Conservation (phyloP, 2,113 vertebrate species). For the Oxygymnocypris stewartii region DNA sequence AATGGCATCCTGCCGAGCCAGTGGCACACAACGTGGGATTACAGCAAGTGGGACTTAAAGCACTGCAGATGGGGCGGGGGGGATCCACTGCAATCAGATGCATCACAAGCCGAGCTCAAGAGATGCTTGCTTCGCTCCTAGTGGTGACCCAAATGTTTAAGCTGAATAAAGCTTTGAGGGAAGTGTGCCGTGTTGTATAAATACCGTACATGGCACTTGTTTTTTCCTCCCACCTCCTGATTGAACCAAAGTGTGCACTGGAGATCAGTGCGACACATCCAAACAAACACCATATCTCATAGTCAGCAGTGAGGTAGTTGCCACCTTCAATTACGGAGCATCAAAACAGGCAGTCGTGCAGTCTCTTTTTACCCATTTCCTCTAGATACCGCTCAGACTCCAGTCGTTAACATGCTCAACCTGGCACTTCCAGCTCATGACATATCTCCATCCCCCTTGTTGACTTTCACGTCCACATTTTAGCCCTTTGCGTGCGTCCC, state of each 20-base stretch:
- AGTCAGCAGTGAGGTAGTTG: neutral
- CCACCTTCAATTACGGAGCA: constrained; percentile 19
- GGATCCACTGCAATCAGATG: constrained; percentile 43
- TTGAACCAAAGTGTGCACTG: constrained; percentile 21
- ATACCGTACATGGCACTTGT: constrained; percentile 1
- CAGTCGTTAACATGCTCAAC: constrained; percentile 12
- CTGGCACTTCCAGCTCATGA: constrained; percentile 50
- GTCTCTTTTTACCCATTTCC: constrained; percentile 14
- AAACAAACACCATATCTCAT: constrained; percentile 26
- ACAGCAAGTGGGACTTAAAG: constrained; percentile 70
- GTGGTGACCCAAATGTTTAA: constrained; percentile 49
- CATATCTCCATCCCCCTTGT: constrained; percentile 44
- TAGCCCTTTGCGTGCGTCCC: constrained; percentile 22
- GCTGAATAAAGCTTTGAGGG: constrained; percentile 21
- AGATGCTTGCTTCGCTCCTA: constrained; percentile 35
- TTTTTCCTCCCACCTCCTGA: constrained; percentile 24
- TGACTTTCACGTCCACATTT: constrained; percentile 33
- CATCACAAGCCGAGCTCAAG: constrained; percentile 32
- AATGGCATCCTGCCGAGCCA: constrained; percentile 75
- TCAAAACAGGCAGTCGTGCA: constrained; percentile 4
- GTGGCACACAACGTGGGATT: constrained; percentile 69
- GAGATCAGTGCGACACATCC: constrained; percentile 30
- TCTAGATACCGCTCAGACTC: constrained; percentile 11
- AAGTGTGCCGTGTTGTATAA: constrained; percentile 5
- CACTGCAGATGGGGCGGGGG: constrained; percentile 65